Percentiles rank a stretch among this genome's conserved stretches.
Conservation (phyloP, 2,113 vertebrate species). For the Apistogramma diplotaenia region DNA sequence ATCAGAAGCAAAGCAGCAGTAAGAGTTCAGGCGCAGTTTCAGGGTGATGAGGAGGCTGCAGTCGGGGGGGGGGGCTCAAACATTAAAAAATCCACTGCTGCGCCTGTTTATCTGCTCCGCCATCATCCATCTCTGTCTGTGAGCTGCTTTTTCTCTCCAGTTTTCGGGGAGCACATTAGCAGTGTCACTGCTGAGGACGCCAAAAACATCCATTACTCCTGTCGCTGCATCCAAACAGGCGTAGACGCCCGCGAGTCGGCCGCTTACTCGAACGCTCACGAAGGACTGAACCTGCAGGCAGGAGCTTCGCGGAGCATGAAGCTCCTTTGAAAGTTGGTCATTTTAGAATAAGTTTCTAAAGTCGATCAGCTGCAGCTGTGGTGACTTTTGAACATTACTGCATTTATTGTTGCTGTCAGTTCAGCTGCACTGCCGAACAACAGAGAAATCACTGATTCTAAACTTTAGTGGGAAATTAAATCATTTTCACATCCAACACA, state of each 20-base stretch:
- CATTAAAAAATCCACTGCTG: not conserved
- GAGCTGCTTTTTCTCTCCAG: not conserved
- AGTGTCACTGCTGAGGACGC: not conserved
- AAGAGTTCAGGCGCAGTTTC: conserved; percentile 35
- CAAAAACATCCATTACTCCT: conserved; percentile 32
- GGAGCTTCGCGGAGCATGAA: no score
- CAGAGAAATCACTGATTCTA: not conserved
- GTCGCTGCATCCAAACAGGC: not conserved
- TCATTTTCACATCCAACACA: not conserved
- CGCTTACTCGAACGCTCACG: no score
- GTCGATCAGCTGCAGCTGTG: not conserved
- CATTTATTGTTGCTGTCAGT: not conserved
- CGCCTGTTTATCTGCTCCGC: conserved; percentile 1
- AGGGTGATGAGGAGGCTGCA: conserved; percentile 24
- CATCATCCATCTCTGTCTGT: not conserved
- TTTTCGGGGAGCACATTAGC: not conserved
- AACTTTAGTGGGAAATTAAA: not conserved
- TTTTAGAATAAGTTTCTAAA: not conserved
- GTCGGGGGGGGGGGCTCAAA: not conserved
- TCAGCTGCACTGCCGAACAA: not conserved
- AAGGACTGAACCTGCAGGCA: not conserved
- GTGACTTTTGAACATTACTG: no score
- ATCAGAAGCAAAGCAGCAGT: conserved; percentile 51
- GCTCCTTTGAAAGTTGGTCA: not conserved
- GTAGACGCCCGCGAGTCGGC: no score